Conservation (phyloP, 2,113 vertebrate genomes). For the Pseudolaguvia tuberculata region DNA sequence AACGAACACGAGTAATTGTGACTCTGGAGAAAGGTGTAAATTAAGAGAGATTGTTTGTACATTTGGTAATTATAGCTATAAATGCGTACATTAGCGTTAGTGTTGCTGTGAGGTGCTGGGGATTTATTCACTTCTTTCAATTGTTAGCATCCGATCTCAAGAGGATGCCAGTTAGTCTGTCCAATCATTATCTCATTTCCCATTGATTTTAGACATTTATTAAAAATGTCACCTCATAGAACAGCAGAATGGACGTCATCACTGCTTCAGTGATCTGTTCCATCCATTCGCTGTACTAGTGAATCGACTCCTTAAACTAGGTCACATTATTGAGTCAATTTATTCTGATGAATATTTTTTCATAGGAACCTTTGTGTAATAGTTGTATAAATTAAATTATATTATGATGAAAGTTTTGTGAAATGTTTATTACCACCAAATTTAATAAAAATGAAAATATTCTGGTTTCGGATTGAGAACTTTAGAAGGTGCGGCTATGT, state of each 20-base stretch:
- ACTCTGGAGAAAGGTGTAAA: slow-evolving; percentile 19
- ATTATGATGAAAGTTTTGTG: too few relatives aligned
- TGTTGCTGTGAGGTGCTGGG: neutral
- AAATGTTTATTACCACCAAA: too few relatives aligned
- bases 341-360: too few relatives aligned
- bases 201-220: too few relatives aligned
- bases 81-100: neutral
- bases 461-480: too few relatives aligned
- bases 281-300: neutral
- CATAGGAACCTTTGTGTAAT: neutral
- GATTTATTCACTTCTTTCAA: neutral
- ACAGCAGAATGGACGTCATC: too few relatives aligned
- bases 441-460: too few relatives aligned
- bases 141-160: neutral
- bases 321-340: too few relatives aligned
- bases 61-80: slow-evolving; percentile 20
- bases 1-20: slow-evolving; percentile 28
- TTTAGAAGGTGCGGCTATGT: too few relatives aligned
- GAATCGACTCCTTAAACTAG: neutral
- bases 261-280: neutral
- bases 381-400: too few relatives aligned
- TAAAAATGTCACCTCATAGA: too few relatives aligned
- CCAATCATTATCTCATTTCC: neutral
- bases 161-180: too few relatives aligned
- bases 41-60: slow-evolving; percentile 27